Base-by-base conservation (phyloP, 1,140 invertebrate species). In the Calliphora vicina region DNA sequence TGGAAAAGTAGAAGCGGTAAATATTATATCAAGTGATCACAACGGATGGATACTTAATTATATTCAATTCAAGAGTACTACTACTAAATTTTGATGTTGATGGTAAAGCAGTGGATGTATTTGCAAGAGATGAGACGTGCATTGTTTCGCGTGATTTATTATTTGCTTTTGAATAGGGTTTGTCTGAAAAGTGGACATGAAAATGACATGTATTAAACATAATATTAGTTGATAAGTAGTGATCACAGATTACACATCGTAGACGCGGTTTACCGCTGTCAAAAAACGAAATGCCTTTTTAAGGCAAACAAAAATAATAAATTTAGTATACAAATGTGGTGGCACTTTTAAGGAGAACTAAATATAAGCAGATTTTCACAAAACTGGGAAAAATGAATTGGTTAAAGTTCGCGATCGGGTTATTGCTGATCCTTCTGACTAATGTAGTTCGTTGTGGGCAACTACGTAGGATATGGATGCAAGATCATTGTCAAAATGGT, bases 381-480 rank as follows among this genome's bases (percentile, higher is more conserved):
- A 50, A 50, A 17, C 4, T 4, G 12, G 2, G 15, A 50, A 50
- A 50, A 50, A 50, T 50, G 45, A 50, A 12, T 17, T 13, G 8
- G 45, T 50, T 50, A 50, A 50, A 50, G 5, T 23, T 17, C 6
- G 6, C 61, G n/a, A 8, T 10, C 0, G 74, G 74, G 23, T 20
- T 78, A 23, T 42, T 78, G 45, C 12, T 43, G 1, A 1, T 78
- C 20, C 10, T 45, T 43, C 9, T 42, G 42, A 20, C 25, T 13
- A 23, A 43, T 13, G 23, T 10, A 1, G 35, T 78, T 43, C 35
- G 42, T 2, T 43, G 74, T 13, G 85, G 87, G 1, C 88, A 89
- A 76, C 43, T 90, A 84, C 87, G 88, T 17, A 87, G 88, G 82
- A 86, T 90, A 61, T 88, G 88, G 88, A 85, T 90, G 85, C 87